Evolutionary conservation across 1,140 invertebrate species (phyloP).

Genomic region (Anagrus nilaparvatae): DNA sequence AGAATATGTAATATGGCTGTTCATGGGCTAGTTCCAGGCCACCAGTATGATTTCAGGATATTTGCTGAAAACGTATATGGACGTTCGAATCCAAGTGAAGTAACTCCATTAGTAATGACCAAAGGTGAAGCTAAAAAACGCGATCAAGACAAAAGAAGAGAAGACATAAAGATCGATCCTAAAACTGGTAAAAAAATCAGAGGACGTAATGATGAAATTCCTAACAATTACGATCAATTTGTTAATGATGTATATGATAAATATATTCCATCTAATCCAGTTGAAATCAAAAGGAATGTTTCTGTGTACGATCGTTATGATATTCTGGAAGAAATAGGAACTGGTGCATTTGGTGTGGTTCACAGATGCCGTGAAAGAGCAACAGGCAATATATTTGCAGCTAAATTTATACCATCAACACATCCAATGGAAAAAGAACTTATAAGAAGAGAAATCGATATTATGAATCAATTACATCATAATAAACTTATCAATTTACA

Average conservation of each 20-base stretch:
- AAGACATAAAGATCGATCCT: constrained; percentile 59
- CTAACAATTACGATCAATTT: constrained; percentile 94
- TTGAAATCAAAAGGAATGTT: constrained; percentile 79
- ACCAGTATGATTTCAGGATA: constrained; percentile 94
- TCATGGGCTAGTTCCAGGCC: constrained; percentile 73
- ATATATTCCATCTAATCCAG: constrained; percentile 90
- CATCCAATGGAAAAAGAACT: constrained; percentile 93
- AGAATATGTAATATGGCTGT: constrained; percentile 88
- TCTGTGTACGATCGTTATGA: constrained; percentile 98
- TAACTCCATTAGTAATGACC: constrained; percentile 69
- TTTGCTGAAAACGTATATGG: constrained; percentile 97
- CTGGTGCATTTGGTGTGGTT: constrained; percentile 97
- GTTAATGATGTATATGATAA: constrained; percentile 97
- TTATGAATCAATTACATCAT: constrained; percentile 98
- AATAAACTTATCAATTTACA: constrained; percentile 95
- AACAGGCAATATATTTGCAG: constrained; percentile 95
- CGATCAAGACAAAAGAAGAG: constrained; percentile 63
- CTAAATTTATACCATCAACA: constrained; percentile 96
- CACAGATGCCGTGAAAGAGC: constrained; percentile 92
- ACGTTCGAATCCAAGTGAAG: constrained; percentile 81
- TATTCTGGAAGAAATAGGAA: constrained; percentile 97
- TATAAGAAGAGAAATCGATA: constrained; percentile 96
- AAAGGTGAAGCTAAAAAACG: constrained; percentile 67
- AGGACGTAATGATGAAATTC: constrained; percentile 77
- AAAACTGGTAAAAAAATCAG: constrained; percentile 87